Evolutionary conservation across 2,797 vertebrate genomes (phyloP), one percentile per base, ranked within the genome.

Genomic region (Mus spretus): DNA sequence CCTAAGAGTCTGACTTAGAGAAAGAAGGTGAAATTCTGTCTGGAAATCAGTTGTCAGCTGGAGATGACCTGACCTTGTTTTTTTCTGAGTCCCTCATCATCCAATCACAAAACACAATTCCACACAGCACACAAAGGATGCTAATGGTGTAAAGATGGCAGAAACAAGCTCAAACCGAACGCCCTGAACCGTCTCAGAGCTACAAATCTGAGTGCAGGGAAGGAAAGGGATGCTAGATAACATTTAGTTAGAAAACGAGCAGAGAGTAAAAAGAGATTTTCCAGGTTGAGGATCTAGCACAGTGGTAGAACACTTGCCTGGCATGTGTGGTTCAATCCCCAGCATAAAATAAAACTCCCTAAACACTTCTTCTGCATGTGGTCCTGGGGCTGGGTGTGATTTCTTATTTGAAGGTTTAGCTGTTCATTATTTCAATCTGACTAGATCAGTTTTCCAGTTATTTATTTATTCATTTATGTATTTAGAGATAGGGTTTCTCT

Each of bases 121-220:
- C 75, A 78, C 95, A 59, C 80, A 81, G 63, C 4, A 3, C 1
- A 53, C 5, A 0, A 4, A 93, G 17, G 59, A 78, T 3, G 3
- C 34, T 1, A 11, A 67, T n/a, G 67, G 70, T 44, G 89, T 89
- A 72, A 93, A 92, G 91, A 72, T 2, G 57, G 65, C 55, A 74
- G 57, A 79, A 96, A 79, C 31, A 95, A 79, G 91, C 65, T 47
- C 77, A 79, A 78, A 77, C 5, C 31, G 63, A 90, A 87, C n/a
- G 79, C 34, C 53, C 24, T 67, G 44, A 89, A 67, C 75, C 59
- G 84, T n/a, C 92, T 90, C 37, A 12, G 47, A 93, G 57, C 47
- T 82, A 44, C 47, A 55, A 44, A 74, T 53, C 57, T 89, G 34
- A 77, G 95, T 82, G 93, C 85, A 44, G 61, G 55, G 67, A 89